These are phyloP conservation scores for Morbakka virulenta DNA, from an alignment of 30 jellyfish, hydroid and myxozoan genomes.

Conservation along the genomic window DNA sequence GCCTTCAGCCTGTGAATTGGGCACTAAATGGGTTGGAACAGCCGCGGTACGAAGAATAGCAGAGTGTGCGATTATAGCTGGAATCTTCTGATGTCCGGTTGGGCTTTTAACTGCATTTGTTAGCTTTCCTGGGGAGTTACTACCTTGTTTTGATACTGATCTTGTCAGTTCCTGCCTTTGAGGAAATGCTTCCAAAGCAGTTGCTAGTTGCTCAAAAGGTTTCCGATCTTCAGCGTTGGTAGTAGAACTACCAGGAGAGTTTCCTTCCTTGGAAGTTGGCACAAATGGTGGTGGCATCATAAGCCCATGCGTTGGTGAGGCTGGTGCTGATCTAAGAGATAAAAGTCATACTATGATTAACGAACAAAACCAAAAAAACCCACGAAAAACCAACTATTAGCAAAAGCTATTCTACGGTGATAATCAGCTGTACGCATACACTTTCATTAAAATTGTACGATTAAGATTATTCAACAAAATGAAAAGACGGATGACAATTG, in stretches of 20 bases:
- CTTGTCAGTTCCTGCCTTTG: neutral
- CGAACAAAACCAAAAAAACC: no score
- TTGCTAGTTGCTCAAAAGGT: slow-evolving; percentile 23
- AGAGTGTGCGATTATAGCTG: neutral
- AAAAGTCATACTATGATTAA: neutral
- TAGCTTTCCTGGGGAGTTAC: neutral
- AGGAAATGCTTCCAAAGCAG: slow-evolving; percentile 32
- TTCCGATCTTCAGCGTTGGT: slow-evolving; percentile 40
- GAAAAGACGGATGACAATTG: no score
- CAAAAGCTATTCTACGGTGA: no score
- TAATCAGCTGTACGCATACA: no score
- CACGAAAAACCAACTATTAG: no score
- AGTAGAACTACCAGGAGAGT: slow-evolving; percentile 29
- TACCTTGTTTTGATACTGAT: neutral
- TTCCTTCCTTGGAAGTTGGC: slow-evolving; percentile 63
- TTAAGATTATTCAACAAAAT: no score
- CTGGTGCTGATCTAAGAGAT: slow-evolving; percentile 92
- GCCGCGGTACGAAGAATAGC: neutral
- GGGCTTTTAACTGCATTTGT: neutral
- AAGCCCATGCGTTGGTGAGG: slow-evolving; percentile 98
- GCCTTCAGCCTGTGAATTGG: neutral
- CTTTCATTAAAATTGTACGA: no score
- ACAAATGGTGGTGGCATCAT: slow-evolving; percentile 98
- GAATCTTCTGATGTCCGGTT: neutral
- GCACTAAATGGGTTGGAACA: neutral